Percentiles rank a stretch among this genome's conserved stretches.
Evolutionary conservation across 1,140 invertebrate genomes (phyloP).

Genomic region (Caenorhabditis tropicalis): DNA sequence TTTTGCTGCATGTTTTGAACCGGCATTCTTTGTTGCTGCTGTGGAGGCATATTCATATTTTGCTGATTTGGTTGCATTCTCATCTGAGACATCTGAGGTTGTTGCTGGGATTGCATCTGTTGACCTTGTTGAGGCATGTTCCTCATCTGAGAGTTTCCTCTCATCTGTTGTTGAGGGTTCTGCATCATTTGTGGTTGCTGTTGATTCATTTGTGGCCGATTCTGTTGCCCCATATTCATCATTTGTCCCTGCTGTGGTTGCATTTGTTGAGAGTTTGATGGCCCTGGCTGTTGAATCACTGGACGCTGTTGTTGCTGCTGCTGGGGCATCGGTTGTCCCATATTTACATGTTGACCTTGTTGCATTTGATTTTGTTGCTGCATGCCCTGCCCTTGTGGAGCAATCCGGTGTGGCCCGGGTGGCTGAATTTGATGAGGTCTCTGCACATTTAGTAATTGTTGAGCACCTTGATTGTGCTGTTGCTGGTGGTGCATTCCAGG

Average conservation of each 20-base stretch:
- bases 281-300: not conserved
- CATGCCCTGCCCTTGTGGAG: not conserved
- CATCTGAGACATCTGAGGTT: not conserved
- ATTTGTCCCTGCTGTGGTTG: not conserved
- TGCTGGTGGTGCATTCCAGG: not conserved
- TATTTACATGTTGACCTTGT: not conserved
- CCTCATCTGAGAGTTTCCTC: not conserved
- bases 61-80: not conserved
- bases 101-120: not conserved
- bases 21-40: not conserved
- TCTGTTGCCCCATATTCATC: constrained; percentile 36
- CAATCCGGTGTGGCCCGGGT: not conserved
- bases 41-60: not conserved
- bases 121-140: not conserved
- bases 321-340: not conserved
- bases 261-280: not conserved
- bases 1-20: not conserved
- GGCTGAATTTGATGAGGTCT: constrained; percentile 12
- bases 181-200: not conserved
- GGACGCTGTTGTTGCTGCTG: not conserved
- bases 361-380: not conserved
- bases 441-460: constrained; percentile 8
- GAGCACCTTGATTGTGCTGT: not conserved
- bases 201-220: not conserved
- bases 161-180: constrained; percentile 1